Percentiles rank a stretch among this genome's conserved stretches.
Evolutionary conservation across 2,113 vertebrate species (phyloP).

Genomic region (Misgurnus mizolepis): DNA sequence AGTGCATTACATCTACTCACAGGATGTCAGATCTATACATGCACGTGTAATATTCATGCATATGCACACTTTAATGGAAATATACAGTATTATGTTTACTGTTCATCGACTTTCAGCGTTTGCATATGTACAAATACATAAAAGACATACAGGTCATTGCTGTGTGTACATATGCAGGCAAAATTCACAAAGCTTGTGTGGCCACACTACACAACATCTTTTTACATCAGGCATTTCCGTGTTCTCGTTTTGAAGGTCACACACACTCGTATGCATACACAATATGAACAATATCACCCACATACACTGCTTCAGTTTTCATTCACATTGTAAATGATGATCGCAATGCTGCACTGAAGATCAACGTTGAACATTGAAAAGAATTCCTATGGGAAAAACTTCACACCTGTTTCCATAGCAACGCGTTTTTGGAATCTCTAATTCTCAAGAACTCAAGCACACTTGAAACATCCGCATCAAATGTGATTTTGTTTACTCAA

Average conservation of each 20-base stretch:
- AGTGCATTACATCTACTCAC: constrained; percentile 4
- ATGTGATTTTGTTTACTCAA: constrained; percentile 83
- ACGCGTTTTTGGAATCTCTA: constrained; percentile 81
- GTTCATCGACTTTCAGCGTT: constrained; percentile 20
- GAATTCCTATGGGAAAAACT: constrained; percentile 53
- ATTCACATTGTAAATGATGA: constrained; percentile 71
- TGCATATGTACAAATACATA: constrained; percentile 9
- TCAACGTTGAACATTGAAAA: constrained; percentile 43
- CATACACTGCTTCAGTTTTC: constrained; percentile 67
- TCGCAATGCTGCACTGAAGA: constrained; percentile 79
- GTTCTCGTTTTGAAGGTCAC: too few species aligned
- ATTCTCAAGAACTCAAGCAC: constrained; percentile 94
- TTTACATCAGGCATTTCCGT: too few species aligned
- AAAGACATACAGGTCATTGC: constrained; percentile 11
- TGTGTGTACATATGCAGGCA: constrained; percentile 39
- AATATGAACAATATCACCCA: constrained; percentile 23
- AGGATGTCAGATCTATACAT: constrained; percentile 30
- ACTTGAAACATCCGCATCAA: constrained; percentile 88
- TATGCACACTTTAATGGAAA: constrained; percentile 13
- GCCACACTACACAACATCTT: neutral
- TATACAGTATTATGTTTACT: neutral
- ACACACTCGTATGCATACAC: neutral
- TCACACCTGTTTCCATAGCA: constrained; percentile 82
- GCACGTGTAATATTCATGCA: neutral
- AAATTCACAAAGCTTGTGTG: constrained; percentile 23